These are phyloP conservation scores for Girardia tigrina DNA, from an alignment of 2,888 invertebrate genomes.

Conservation along the genomic window DNA sequence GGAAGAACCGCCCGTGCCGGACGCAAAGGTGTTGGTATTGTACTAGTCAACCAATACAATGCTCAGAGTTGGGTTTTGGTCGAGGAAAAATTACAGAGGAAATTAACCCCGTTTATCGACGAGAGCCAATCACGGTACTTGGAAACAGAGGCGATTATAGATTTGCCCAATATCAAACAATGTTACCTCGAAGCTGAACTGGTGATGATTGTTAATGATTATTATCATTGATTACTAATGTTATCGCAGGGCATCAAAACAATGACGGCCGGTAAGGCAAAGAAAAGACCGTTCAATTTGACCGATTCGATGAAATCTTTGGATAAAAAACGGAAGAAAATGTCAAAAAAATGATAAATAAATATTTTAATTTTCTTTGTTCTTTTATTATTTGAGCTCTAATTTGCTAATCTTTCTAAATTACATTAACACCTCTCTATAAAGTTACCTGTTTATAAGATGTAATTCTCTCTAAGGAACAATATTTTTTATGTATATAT, in stretches of 20 bases:
- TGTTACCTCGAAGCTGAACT: not conserved
- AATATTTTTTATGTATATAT: no score
- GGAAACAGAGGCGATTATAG: not conserved
- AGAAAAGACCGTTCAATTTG: not conserved
- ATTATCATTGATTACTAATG: not conserved
- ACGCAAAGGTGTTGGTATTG: not conserved
- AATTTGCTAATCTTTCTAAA: no score
- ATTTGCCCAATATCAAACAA: not conserved
- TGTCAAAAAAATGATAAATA: no score
- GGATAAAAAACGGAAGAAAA: no score
- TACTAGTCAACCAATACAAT: not conserved
- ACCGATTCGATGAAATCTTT: not conserved
- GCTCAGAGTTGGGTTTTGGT: not conserved
- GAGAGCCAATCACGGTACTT: not conserved
- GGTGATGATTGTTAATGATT: not conserved
- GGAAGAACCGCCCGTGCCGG: not conserved
- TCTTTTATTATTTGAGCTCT: no score
- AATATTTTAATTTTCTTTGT: no score
- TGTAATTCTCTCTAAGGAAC: no score
- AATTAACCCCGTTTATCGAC: not conserved
- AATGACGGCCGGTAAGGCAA: not conserved
- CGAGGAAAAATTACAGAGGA: not conserved
- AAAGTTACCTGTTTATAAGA: no score
- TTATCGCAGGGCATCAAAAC: not conserved
- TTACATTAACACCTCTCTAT: no score